These are phyloP conservation scores for Gnatocerus cornutus DNA, from an alignment of 2,888 invertebrate genomes.

Conservation along the genomic window DNA sequence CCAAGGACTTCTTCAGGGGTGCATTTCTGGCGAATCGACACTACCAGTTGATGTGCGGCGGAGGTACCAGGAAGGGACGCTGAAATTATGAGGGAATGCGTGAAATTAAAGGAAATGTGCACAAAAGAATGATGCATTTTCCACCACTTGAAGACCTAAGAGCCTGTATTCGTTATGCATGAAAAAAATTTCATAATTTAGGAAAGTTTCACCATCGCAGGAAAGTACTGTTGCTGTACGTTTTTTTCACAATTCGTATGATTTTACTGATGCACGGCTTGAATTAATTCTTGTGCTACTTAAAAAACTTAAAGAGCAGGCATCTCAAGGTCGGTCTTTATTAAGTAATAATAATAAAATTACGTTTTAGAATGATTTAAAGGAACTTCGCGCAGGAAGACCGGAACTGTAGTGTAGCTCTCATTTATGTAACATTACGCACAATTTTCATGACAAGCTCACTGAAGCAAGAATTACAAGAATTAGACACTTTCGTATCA, in stretches of 20 bases:
- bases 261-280: constrained; percentile 18
- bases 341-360: too few relatives aligned
- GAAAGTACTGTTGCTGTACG: constrained; percentile 35
- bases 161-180: constrained; percentile 42
- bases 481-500: background rate
- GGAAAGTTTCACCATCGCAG: constrained; percentile 36
- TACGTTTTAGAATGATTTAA: too few relatives aligned
- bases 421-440: background rate
- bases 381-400: background rate
- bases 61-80: constrained; percentile 85
- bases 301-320: background rate
- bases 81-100: constrained; percentile 65
- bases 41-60: constrained; percentile 89
- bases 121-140: constrained; percentile 11
- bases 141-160: background rate
- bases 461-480: too few relatives aligned
- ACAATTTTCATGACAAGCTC: too few relatives aligned
- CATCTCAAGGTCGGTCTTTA: background rate
- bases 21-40: constrained; percentile 91
- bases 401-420: background rate
- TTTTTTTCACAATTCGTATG: constrained; percentile 41
- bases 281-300: constrained; percentile 28
- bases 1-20: constrained; percentile 92
- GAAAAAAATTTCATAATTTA: constrained; percentile 41
- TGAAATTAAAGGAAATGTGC: background rate